Evolutionary conservation across 2,113 vertebrate species (phyloP), one percentile per base, ranked within the genome.

Genomic region (Saguinus imperator): DNA sequence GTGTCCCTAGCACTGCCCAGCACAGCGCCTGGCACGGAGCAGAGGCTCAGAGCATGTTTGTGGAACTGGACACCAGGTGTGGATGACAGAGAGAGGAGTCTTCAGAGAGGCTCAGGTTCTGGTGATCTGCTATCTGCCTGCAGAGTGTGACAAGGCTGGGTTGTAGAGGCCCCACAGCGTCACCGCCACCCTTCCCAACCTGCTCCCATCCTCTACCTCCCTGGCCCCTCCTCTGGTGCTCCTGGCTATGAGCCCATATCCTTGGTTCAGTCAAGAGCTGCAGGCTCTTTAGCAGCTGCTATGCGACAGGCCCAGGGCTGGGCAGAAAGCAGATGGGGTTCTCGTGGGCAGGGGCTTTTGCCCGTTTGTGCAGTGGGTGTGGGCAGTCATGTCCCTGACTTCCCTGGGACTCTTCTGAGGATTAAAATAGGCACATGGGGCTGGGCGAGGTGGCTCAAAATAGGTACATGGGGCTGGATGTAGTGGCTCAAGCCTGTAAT

Each of bases 61-160:
- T 97, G 95, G 66, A 97, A 97, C 93, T 0, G 0, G 94, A 97
- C 61, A 91, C 96, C 82, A 0, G 89, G 66, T 50, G 55, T 79
- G 35, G 85, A 43, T 76, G 92, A 92, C 7, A 29, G 50, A 90
- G 75, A 48, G 40, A 66, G 3, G 84, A 45, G 76, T 88, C 94
- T 87, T 95, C 72, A 48, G 94, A 87, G 97, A 93, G 89, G 79
- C 61, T 21, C 9, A 2, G 93, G 93, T 91, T 86, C 96, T 80
- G 91, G 89, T 11, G 68, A 79, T 21, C 20, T 45, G 66, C 75
- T 3, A 0, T 55, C 29, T 55, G 76, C 45, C 37, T 32, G 35
- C 50, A 14, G 32, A 57, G 68, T 0, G 0, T 1, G n/a, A 52
- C 0, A 23, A 75, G 75, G 72, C 35, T 0, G 0, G 76, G 81